Base-by-base conservation (phyloP, 53 echinoderm and acorn worm genomes). In the Paracentrotus lividus region DNA sequence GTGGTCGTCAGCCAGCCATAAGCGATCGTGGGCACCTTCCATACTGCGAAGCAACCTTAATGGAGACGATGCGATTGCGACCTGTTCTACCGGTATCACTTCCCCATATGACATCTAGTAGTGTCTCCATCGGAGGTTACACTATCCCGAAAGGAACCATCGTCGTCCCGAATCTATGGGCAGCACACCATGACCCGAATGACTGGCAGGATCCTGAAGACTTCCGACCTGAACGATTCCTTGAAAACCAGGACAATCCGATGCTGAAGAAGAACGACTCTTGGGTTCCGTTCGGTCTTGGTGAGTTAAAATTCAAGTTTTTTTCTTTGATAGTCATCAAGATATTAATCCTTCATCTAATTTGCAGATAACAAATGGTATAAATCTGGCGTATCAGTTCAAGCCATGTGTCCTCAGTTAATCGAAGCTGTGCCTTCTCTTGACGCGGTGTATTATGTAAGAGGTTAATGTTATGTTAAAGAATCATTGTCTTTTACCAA, bases 11-110 rank as follows among this genome's bases (percentile, higher is more conserved):
- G 49, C 92, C 94, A 27, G 67, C 69, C 32, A 75, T 94, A 75
- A 24, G 84, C 44, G 96, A 96, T 42, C 93, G 93, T 12, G 36
- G 47, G 1, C 52, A 65, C 34, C 94, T 96, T 8, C 93, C 94
- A 12, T 96, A 90, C 84, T 92, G 94, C 60, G 81, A 96, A 0
- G 96, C 96, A 29, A 93, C 93, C 38, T 54, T 94, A 52, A 42
- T 84, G 40, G 96, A 96, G 8, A 36, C 93, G 16, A 87, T 88
- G 67, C 78, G 96, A 26, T 64, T 94, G 45, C 54, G 94, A 43
- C 94, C 94, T 12, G 72, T 75, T 18, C 55, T 38, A 68, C 91
- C 91, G 52, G 1, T 72, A 5, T n/a, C 75, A 18, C 52, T 91
- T 23, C 91, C 91, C 10, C 76, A 91, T 23, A 91, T 12, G 68